A percentile compares a stretch with the other conserved stretches of the same genome.
These are phyloP conservation scores for Notarius quadriscutis DNA, from an alignment of 2,113 vertebrate genomes.

Conservation along the genomic window DNA sequence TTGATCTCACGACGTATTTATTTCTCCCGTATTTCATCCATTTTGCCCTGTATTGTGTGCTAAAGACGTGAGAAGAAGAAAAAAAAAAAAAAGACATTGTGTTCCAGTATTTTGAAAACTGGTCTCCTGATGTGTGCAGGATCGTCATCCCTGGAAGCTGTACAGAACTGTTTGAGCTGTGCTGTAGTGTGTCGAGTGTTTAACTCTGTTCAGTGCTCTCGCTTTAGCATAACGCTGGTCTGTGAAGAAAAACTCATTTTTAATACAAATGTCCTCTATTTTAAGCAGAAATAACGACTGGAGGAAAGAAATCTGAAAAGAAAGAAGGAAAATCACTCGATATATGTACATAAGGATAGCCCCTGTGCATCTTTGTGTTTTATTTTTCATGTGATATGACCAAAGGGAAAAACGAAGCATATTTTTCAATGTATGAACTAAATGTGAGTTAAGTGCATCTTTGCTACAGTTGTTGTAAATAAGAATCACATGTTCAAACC, in stretches of 20 bases:
- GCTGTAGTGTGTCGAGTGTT: slow-evolving; percentile 24
- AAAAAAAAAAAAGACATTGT: not conserved
- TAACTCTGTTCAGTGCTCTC: slow-evolving; percentile 30
- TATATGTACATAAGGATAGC: not conserved
- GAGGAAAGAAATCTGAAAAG: too few relatives aligned
- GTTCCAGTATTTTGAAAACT: not conserved
- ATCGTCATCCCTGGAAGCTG: slow-evolving; percentile 7
- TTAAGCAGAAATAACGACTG: not conserved
- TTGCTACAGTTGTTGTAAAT: slow-evolving; percentile 31
- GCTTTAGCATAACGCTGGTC: not conserved
- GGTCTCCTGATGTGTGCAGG: slow-evolving; percentile 7
- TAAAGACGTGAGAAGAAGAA: not conserved
- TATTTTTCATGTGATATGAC: slow-evolving; percentile 28
- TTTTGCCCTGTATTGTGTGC: slow-evolving; percentile 4
- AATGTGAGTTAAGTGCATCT: slow-evolving; percentile 8
- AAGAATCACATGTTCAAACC: not conserved
- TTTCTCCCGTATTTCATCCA: not conserved
- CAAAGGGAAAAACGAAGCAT: slow-evolving; percentile 38
- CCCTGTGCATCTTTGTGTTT: not conserved
- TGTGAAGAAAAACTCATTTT: not conserved
- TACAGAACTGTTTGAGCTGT: slow-evolving; percentile 17
- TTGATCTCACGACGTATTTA: not conserved
- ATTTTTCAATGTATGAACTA: slow-evolving; percentile 11
- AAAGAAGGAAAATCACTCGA: not conserved
- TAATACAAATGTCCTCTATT: not conserved